These are phyloP conservation scores for Drosophila lini DNA, from an alignment of 1,140 invertebrate genomes.

Conservation along the genomic window DNA sequence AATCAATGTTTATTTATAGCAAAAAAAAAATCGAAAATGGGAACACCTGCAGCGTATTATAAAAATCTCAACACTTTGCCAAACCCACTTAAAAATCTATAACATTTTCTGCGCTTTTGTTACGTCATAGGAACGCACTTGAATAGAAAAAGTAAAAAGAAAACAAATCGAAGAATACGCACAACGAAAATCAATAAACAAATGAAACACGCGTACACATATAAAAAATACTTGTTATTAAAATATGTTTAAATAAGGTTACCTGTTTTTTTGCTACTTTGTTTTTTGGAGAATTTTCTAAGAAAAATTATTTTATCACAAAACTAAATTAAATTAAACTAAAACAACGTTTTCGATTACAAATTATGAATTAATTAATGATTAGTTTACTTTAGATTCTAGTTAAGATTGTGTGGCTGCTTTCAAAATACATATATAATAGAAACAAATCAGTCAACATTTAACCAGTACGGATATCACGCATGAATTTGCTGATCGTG, in stretches of 20 bases:
- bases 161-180: slow-evolving; percentile 29
- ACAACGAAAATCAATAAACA: slow-evolving; percentile 41
- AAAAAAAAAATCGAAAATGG: slow-evolving; percentile 4
- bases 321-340: not conserved
- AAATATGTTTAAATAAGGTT: not conserved
- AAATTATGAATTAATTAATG: not conserved
- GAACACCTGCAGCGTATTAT: slow-evolving; percentile 57
- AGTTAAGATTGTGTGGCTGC: no score
- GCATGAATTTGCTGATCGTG: not conserved
- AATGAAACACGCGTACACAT: slow-evolving; percentile 28
- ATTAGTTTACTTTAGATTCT: not conserved
- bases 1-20: slow-evolving; percentile 35
- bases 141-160: slow-evolving; percentile 21
- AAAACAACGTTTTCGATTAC: not conserved
- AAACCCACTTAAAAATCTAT: slow-evolving; percentile 49
- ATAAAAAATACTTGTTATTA: not conserved
- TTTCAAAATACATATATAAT: not conserved
- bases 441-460: not conserved
- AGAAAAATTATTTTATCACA: not conserved
- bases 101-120: slow-evolving; percentile 43
- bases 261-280: no score
- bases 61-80: slow-evolving; percentile 59
- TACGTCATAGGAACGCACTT: slow-evolving; percentile 54
- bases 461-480: no score
- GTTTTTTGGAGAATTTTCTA: not conserved